Base-by-base conservation (phyloP, 2,113 vertebrate species). In the Larimichthys crocea region DNA sequence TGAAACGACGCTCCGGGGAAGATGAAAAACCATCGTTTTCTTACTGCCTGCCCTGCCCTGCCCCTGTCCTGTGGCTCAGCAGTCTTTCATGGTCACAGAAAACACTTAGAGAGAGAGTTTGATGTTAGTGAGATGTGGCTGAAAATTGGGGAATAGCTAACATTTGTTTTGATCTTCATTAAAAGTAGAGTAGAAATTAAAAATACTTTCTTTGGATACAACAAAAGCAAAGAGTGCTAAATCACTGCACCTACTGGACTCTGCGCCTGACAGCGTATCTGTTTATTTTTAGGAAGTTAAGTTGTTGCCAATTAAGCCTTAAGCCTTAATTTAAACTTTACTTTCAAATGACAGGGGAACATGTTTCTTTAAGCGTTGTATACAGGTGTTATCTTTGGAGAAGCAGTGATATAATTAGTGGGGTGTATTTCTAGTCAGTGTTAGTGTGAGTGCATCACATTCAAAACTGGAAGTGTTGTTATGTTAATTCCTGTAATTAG, bases 401-500 rank as follows among this genome's bases (percentile, higher is more conserved):
- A 24, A 78, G 64, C 73, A 83, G 80, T 74, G 63, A 71, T 56
- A 49, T 89, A 74, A 93, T 90, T 63, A 88, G 52, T 24, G 22
- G 60, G 57, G 40, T 85, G 74, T 73, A 56, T 84, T 90, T 82
- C 59, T 49, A 65, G 61, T 57, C 67, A 40, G 60, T 77, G 74
- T 64, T 77, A 69, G 48, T 84, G 68, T 78, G 75, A 71, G 60
- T 49, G 59, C 53, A 44, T 81, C 86, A 69, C 64, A 75, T 80
- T 82, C 74, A 74, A 67, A 86, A 86, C 73, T 85, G 79, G 57
- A 86, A 90, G 86, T 77, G 82, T 88, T 90, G 87, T 92, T 85
- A 91, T 89, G 90, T 73, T 88, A 88, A 94, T 94, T 81, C 67
- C 67, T 89, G 76, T 93, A 91, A 93, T 94, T 91, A 93, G 82